A percentile compares a stretch with the other conserved stretches of the same genome.
These are phyloP conservation scores for Amphipyra berbera DNA, from an alignment of 2,888 invertebrate species.

Conservation along the genomic window DNA sequence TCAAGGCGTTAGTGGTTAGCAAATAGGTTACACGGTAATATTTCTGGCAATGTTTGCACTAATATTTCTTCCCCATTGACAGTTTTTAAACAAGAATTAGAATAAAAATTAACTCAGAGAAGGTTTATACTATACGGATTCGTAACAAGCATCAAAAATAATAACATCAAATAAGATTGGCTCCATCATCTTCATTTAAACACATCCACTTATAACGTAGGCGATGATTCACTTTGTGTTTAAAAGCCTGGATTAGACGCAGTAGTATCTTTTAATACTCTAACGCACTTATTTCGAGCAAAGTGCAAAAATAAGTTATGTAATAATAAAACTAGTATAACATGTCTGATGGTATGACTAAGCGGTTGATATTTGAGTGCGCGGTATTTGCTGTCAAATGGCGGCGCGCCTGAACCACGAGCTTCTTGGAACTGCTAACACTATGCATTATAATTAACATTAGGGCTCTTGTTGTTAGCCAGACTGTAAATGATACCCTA, in stretches of 20 bases:
- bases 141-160: slow-evolving; percentile 46
- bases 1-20: slow-evolving; percentile 39
- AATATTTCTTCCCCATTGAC: slow-evolving; percentile 38
- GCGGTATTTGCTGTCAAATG: slow-evolving; percentile 75
- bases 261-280: slow-evolving; percentile 57
- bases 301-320: slow-evolving; percentile 64
- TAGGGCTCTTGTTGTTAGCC: slow-evolving; percentile 53
- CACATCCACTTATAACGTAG: slow-evolving; percentile 43
- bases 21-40: slow-evolving; percentile 44
- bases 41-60: slow-evolving; percentile 35
- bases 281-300: slow-evolving; percentile 56
- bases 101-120: slow-evolving; percentile 18
- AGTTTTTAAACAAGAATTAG: slow-evolving; percentile 30
- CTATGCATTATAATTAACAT: slow-evolving; percentile 62
- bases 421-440: slow-evolving; percentile 65
- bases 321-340: slow-evolving; percentile 61
- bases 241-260: slow-evolving; percentile 56
- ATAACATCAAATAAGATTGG: slow-evolving; percentile 49
- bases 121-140: slow-evolving; percentile 19
- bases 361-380: slow-evolving; percentile 79
- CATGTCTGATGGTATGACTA: slow-evolving; percentile 71
- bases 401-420: slow-evolving; percentile 56
- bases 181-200: slow-evolving; percentile 49
- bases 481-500: slow-evolving; percentile 46
- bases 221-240: slow-evolving; percentile 56